These are phyloP conservation scores for Neotoxoptera formosana DNA, from an alignment of 1,140 invertebrate genomes.

Conservation along the genomic window DNA sequence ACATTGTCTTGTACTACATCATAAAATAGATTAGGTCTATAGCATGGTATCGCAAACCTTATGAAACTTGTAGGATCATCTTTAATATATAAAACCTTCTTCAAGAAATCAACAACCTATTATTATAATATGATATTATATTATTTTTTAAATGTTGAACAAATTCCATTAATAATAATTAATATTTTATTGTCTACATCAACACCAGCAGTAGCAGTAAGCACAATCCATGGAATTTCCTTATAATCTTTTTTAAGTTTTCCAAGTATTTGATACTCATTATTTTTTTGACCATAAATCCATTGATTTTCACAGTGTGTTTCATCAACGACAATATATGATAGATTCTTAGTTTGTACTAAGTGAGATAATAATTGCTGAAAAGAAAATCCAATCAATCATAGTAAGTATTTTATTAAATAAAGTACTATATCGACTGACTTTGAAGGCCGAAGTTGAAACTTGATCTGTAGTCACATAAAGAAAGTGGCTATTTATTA, in stretches of 20 bases:
- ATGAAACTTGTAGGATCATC: constrained; percentile 63
- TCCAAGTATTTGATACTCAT: constrained; percentile 90
- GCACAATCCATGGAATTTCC: constrained; percentile 80
- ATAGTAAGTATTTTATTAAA: neutral
- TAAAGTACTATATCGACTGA: constrained; percentile 60
- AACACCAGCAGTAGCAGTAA: constrained; percentile 89
- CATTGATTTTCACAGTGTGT: constrained; percentile 98
- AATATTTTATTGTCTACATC: constrained; percentile 62
- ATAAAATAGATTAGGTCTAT: constrained; percentile 75
- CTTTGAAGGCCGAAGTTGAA: constrained; percentile 77
- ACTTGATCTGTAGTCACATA: constrained; percentile 94
- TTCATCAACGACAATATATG: constrained; percentile 86
- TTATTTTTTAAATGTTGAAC: neutral
- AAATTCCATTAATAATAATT: neutral
- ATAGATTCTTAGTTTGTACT: constrained; percentile 67
- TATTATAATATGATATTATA: constrained; percentile 26
- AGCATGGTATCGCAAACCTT: constrained; percentile 71
- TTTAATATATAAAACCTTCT: constrained; percentile 67
- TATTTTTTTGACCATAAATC: constrained; percentile 96
- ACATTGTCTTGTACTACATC: constrained; percentile 80
- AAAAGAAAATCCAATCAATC: neutral
- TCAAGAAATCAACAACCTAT: constrained; percentile 70
- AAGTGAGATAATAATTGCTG: constrained; percentile 65
- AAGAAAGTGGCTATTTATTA: constrained; percentile 72
- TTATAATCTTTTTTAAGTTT: constrained; percentile 67